These are phyloP conservation scores for Selene dorsalis DNA, from an alignment of 2,797 vertebrate species.

Conservation along the genomic window DNA sequence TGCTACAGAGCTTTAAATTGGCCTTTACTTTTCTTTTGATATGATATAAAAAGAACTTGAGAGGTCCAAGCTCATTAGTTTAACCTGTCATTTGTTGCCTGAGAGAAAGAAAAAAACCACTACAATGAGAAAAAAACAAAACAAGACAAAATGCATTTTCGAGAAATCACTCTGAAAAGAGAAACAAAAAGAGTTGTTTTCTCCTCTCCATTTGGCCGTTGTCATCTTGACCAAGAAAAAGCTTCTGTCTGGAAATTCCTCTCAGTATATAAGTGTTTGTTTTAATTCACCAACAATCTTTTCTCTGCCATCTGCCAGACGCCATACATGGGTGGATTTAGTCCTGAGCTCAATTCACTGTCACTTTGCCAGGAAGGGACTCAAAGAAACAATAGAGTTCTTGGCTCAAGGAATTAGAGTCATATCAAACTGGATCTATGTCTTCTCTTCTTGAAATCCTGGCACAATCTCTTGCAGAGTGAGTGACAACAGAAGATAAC, in stretches of 20 bases:
- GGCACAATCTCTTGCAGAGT: constrained; percentile 45
- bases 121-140: constrained; percentile 25
- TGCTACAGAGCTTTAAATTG: constrained; percentile 80
- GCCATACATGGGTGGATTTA: constrained; percentile 58
- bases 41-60: constrained; percentile 70
- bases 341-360: constrained; percentile 55
- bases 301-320: constrained; percentile 57
- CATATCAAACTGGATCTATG: constrained; percentile 69
- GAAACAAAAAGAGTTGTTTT: constrained; percentile 14
- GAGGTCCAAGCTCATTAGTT: constrained; percentile 77
- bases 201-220: neutral
- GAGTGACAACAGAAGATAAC: constrained; percentile 54
- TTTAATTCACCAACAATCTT: constrained; percentile 32
- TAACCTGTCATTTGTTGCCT: constrained; percentile 72
- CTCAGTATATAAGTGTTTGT: constrained; percentile 18
- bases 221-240: neutral
- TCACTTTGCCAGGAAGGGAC: constrained; percentile 59
- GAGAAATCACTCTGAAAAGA: neutral
- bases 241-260: constrained; percentile 9
- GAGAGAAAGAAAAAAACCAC: constrained; percentile 37
- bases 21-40: constrained; percentile 76
- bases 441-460: constrained; percentile 57
- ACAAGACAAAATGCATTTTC: constrained; percentile 22
- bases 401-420: constrained; percentile 64
- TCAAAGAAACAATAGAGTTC: constrained; percentile 62